Base-by-base conservation (phyloP, 1,140 invertebrate genomes). In the Listronotus oregonensis region DNA sequence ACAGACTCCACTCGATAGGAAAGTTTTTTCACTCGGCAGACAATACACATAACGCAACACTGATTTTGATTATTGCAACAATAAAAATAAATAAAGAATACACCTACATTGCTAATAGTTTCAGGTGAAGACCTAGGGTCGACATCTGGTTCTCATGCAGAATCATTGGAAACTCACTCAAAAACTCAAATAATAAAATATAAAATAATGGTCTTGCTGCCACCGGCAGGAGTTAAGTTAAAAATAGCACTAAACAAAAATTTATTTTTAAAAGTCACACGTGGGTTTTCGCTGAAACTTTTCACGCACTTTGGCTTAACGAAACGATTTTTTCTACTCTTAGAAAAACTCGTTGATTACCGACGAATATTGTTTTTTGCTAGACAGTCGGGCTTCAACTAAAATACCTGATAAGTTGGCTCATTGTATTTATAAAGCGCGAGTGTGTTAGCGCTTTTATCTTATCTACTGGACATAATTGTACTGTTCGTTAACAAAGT, bases 61-160 rank as follows among this genome's bases (percentile, higher is more conserved):
- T 31, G 10, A 39, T 31, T 17, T 3, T 31, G 10, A 39, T 31
- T 17, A 12, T n/a, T 18, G 2, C 31, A 31, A 57, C 39, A 40
- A 17, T 15, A 18, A 57, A 42, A 57, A 44, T 14, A 58, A 58
- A 27, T n/a, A 40, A 55, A n/a, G 9, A 54, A 21, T 15, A 32
- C 39, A 65, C 63, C 37, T 65, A 65, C 63, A 65, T 47, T 9
- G 63, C 63, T 34, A 65, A 32, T 9, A 65, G 56, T 42, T 65
- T 65, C 9, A 65, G 63, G n/a, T 65, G 63, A 40, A 65, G 55
- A 50, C 55, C 56, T 46, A 57, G 15, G 39, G 62, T 64, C 15
- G 63, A 65, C 54, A 58, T 65, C 39, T 65, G 52, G 39, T 64
- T 49, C 32, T 65, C 55, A 32, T 18, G 50, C 6, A 31, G 37